These are phyloP conservation scores for Caenorhabditis sulstoni DNA, from an alignment of 2,888 invertebrate genomes.

Conservation along the genomic window DNA sequence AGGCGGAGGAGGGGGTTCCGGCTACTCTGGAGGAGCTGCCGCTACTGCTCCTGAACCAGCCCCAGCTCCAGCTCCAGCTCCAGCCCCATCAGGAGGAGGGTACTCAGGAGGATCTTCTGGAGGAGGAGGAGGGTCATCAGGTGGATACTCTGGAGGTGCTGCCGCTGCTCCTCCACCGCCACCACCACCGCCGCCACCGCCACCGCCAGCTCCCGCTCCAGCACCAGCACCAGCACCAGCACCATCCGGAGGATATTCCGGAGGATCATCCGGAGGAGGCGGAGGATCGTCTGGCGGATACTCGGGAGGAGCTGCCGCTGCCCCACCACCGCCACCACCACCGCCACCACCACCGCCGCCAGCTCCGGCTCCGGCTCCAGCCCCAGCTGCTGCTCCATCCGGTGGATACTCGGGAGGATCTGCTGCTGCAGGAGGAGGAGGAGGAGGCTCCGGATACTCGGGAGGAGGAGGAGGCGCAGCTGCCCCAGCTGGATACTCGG, in stretches of 20 bases:
- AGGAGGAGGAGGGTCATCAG: constrained; percentile 15
- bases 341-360: constrained; percentile 24
- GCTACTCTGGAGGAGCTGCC: constrained; percentile 8
- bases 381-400: constrained; percentile 16
- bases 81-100: constrained; percentile 6
- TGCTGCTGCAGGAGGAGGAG: constrained; percentile 10
- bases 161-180: constrained; percentile 25
- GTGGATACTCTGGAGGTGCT: constrained; percentile 6
- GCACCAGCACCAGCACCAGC: constrained; percentile 36
- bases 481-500: constrained; percentile 31
- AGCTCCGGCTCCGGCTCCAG: constrained; percentile 23
- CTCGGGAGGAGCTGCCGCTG: constrained; percentile 21
- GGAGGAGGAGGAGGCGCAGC: constrained; percentile 8
- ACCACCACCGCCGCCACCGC: constrained; percentile 13
- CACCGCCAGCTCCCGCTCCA: constrained; percentile 5
- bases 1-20: constrained; percentile 37
- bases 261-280: constrained; percentile 23
- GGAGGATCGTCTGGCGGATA: constrained; percentile 2
- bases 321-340: constrained; percentile 1
- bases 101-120: constrained; percentile 1
- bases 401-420: constrained; percentile 10
- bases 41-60: constrained; percentile 1
- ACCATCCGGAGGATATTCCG: constrained; percentile 23
- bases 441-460: constrained; percentile 18
- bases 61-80: constrained; percentile 21